Conservation (phyloP, 2,113 vertebrate species). For the Puffinus mauretanicus region DNA sequence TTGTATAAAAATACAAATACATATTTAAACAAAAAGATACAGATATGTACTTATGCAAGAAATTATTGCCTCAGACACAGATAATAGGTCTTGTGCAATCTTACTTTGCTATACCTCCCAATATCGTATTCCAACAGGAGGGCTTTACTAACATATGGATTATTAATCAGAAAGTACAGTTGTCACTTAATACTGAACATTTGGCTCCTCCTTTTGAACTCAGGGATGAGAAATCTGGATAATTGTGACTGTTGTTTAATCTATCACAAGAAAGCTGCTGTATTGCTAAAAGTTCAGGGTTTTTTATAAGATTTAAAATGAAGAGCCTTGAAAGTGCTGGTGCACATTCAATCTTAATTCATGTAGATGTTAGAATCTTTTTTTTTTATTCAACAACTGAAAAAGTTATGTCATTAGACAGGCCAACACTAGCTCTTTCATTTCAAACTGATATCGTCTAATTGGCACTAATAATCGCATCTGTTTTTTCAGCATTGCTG, state of each 20-base stretch:
- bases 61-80: not conserved
- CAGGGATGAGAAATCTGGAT: not conserved
- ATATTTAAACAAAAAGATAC: not conserved
- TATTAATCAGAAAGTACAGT: not conserved
- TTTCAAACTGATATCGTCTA: not conserved
- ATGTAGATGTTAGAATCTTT: not conserved
- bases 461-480: slow-evolving; percentile 1
- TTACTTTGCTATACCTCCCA: not conserved
- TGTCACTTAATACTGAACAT: not conserved
- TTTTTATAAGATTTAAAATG: not conserved
- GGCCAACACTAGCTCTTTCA: not conserved
- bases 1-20: not conserved
- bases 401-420: not conserved
- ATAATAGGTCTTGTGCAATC: not conserved
- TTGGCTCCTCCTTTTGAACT: not conserved
- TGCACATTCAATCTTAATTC: not conserved
- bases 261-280: not conserved
- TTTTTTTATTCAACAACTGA: not conserved
- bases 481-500: not conserved
- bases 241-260: not conserved
- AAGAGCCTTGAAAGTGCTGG: not conserved
- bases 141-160: not conserved
- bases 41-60: not conserved
- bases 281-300: not conserved
- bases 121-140: not conserved